Evolutionary conservation across 2,888 invertebrate species (phyloP).

Genomic region (Drosophila mulleri): DNA sequence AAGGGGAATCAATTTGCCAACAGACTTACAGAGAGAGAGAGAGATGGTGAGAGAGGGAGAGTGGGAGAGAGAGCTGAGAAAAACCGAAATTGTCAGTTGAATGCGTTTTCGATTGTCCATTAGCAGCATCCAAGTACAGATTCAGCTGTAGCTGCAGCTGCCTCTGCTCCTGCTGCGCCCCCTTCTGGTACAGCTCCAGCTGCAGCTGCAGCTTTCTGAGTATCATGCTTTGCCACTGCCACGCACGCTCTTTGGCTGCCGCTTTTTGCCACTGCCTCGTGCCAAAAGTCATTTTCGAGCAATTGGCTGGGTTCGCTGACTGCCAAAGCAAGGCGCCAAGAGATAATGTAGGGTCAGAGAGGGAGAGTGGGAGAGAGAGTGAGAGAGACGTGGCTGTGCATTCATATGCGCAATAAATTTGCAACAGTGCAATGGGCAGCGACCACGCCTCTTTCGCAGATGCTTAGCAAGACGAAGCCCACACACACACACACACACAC

Average conservation of each 20-base stretch:
- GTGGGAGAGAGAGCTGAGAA: slow-evolving; percentile 25
- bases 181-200: slow-evolving; percentile 1
- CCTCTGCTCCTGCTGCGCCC: not conserved
- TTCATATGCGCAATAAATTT: slow-evolving; percentile 74
- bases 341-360: slow-evolving; percentile 1
- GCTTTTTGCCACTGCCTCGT: slow-evolving; percentile 58
- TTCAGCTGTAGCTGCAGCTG: slow-evolving; percentile 9
- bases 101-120: slow-evolving; percentile 81
- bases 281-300: slow-evolving; percentile 81
- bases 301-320: slow-evolving; percentile 72
- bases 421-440: slow-evolving; percentile 64
- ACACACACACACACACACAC: slow-evolving; percentile 4
- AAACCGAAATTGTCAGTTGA: slow-evolving; percentile 78
- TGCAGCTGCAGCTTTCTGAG: slow-evolving; percentile 23
- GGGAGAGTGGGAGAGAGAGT: not conserved
- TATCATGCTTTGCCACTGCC: slow-evolving; percentile 39
- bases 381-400: slow-evolving; percentile 20
- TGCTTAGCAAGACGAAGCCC: slow-evolving; percentile 46
- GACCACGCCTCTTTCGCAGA: slow-evolving; percentile 57
- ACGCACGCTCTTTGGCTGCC: slow-evolving; percentile 3
- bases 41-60: slow-evolving; percentile 14
- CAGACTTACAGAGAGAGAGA: slow-evolving; percentile 7
- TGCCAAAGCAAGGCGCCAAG: slow-evolving; percentile 53
- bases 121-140: slow-evolving; percentile 52
- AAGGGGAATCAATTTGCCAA: slow-evolving; percentile 71